A percentile compares a stretch with the other conserved stretches of the same genome.
These are phyloP conservation scores for Rotaria magnacalcarata DNA, from an alignment of 2,888 invertebrate genomes.

Conservation along the genomic window DNA sequence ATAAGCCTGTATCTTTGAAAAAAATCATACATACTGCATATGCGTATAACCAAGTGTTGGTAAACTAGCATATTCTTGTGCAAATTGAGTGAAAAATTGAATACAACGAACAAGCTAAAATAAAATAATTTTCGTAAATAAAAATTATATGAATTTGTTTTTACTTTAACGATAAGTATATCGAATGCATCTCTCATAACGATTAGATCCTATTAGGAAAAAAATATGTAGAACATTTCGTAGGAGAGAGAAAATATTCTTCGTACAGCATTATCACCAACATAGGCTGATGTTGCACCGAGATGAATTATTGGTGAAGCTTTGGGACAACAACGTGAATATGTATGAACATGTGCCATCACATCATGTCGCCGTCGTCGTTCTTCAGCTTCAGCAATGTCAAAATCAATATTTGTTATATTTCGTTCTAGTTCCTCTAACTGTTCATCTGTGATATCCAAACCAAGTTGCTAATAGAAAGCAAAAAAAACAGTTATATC, in stretches of 20 bases:
- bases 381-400: conserved; percentile 79
- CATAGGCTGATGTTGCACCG: conserved; percentile 91
- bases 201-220: conserved; percentile 70
- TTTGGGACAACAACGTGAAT: conserved; percentile 77
- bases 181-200: conserved; percentile 79
- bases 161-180: conserved; percentile 70
- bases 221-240: conserved; percentile 47
- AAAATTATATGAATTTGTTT: background rate
- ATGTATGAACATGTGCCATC: conserved; percentile 96
- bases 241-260: background rate
- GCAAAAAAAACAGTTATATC: background rate
- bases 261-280: conserved; percentile 82
- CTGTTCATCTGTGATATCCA: conserved; percentile 77
- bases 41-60: conserved; percentile 94
- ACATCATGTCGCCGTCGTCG: conserved; percentile 84
- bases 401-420: conserved; percentile 78
- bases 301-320: conserved; percentile 90
- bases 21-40: conserved; percentile 67
- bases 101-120: conserved; percentile 71
- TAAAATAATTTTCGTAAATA: background rate
- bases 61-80: conserved; percentile 70
- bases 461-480: conserved; percentile 65
- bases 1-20: too few species aligned
- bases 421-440: conserved; percentile 76
- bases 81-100: conserved; percentile 74